Conservation (phyloP, 2,113 vertebrate genomes). For the Sinocyclocheilus anshuiensis region DNA sequence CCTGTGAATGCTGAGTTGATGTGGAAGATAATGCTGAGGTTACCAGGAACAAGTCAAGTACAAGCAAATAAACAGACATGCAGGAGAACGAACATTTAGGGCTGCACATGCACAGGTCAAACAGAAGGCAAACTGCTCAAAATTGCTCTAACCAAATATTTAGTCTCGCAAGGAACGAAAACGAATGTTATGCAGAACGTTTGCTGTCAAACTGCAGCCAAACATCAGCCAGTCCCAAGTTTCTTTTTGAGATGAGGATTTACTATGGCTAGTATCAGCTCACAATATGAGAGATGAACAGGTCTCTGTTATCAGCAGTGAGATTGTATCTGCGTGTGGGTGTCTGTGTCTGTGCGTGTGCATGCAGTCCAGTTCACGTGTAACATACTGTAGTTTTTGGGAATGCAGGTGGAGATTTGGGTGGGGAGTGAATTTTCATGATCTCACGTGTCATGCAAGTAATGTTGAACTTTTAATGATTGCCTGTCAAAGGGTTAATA, state of each 20-base stretch:
- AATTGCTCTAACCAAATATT: slow-evolving; percentile 15
- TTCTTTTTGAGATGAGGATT: not conserved
- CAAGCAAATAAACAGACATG: slow-evolving; percentile 17
- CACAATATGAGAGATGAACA: not conserved
- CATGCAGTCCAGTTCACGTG: not conserved
- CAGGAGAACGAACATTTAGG: not conserved
- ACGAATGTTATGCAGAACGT: not conserved
- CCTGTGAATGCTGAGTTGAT: not conserved
- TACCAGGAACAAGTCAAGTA: slow-evolving; percentile 10
- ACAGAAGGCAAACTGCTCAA: not conserved
- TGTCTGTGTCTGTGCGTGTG: not conserved
- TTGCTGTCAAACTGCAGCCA: not conserved
- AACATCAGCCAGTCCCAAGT: not conserved
- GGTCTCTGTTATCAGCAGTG: not conserved
- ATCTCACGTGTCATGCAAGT: not conserved
- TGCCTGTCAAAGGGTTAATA: not conserved
- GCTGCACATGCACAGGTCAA: slow-evolving; percentile 8
- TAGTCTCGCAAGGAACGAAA: not conserved
- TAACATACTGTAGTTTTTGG: not conserved
- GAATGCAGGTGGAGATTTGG: not conserved
- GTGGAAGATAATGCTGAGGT: not conserved
- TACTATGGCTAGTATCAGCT: not conserved
- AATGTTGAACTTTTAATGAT: not conserved
- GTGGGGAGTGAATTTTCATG: not conserved
- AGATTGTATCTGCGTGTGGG: slow-evolving; percentile 32